Percentiles rank a stretch among this genome's conserved stretches.
These are phyloP conservation scores for Nesidiocoris tenuis DNA, from an alignment of 2,888 invertebrate genomes.

Conservation along the genomic window DNA sequence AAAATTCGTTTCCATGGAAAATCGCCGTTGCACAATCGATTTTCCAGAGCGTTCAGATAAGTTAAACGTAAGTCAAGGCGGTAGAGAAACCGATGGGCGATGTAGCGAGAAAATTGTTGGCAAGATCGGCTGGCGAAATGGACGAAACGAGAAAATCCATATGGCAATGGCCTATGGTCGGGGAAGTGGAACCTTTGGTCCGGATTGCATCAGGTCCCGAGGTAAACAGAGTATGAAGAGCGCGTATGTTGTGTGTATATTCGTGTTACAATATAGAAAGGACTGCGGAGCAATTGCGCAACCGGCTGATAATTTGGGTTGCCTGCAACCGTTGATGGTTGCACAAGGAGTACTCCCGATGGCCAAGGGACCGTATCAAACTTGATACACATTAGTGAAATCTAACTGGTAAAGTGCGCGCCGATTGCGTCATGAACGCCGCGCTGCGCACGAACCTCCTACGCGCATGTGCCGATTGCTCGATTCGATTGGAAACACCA, in stretches of 20 bases:
- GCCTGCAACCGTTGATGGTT: conserved; percentile 34
- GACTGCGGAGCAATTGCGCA: conserved; percentile 43
- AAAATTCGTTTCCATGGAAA: too few relatives aligned
- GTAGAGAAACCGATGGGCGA: not conserved
- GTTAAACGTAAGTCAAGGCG: too few relatives aligned
- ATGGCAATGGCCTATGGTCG: not conserved
- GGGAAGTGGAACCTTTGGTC: not conserved
- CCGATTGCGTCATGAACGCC: conserved; percentile 2
- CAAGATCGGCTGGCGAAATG: conserved; percentile 16
- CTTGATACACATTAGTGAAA: conserved; percentile 42
- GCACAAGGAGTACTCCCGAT: conserved; percentile 45
- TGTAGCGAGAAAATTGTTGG: not conserved
- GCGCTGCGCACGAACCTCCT: too few relatives aligned
- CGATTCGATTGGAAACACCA: too few relatives aligned
- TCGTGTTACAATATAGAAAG: conserved; percentile 46
- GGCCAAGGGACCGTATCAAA: conserved; percentile 36
- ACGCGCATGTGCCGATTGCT: too few relatives aligned
- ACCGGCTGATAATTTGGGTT: conserved; percentile 43
- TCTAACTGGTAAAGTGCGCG: conserved; percentile 31
- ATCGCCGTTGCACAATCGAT: too few relatives aligned
- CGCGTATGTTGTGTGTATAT: conserved; percentile 2
- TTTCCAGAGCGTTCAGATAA: too few relatives aligned
- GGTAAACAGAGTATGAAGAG: conserved; percentile 49
- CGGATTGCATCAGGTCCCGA: conserved; percentile 28
- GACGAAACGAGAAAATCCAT: not conserved